A percentile compares a stretch with the other conserved stretches of the same genome.
Conservation (phyloP, 1,140 invertebrate genomes). For the Paracyclopina nana region DNA sequence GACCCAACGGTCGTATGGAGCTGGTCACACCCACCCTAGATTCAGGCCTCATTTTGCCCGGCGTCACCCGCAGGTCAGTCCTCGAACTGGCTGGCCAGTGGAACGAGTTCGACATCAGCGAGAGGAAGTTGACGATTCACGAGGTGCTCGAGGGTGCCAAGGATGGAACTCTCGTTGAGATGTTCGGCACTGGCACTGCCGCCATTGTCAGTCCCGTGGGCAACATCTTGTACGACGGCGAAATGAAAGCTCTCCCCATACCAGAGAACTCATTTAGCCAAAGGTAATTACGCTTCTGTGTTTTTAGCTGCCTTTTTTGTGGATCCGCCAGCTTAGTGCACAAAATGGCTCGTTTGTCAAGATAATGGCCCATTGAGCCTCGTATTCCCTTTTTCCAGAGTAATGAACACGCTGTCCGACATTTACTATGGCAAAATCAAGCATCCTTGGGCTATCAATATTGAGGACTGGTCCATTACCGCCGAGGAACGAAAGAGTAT, state of each 20-base stretch:
- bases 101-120: slow-evolving; percentile 67
- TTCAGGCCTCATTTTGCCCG: slow-evolving; percentile 75
- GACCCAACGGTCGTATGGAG: slow-evolving; percentile 76
- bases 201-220: slow-evolving; percentile 75
- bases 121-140: slow-evolving; percentile 65
- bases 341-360: no score
- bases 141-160: slow-evolving; percentile 49
- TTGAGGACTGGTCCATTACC: slow-evolving; percentile 12
- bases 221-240: slow-evolving; percentile 43
- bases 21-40: slow-evolving; percentile 71
- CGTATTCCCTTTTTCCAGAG: background rate
- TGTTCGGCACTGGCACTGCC: slow-evolving; percentile 87
- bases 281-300: background rate
- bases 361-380: background rate
- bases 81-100: slow-evolving; percentile 57
- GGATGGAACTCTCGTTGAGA: slow-evolving; percentile 70
- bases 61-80: slow-evolving; percentile 71
- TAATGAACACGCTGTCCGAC: slow-evolving; percentile 7
- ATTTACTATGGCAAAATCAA: slow-evolving; percentile 7
- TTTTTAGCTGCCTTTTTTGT: no score
- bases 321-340: no score
- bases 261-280: background rate
- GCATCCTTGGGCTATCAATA: slow-evolving; percentile 8
- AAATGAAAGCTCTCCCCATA: background rate
- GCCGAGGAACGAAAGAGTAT: no score